Base-by-base conservation (phyloP, 1,140 invertebrate genomes). In the Drosophila yakuba region DNA sequence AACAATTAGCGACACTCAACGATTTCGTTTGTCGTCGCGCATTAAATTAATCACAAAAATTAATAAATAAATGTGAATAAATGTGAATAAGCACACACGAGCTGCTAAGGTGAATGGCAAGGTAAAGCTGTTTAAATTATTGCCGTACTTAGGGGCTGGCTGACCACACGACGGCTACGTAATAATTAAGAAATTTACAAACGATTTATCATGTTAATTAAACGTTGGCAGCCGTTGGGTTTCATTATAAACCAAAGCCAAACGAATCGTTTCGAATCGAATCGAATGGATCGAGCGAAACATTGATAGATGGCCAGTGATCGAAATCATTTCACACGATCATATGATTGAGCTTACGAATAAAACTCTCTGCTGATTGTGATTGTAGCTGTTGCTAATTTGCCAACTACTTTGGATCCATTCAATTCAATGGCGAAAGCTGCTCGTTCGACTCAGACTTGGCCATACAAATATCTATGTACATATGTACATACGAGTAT, bases 111-210 rank as follows among this genome's bases (percentile, higher is more conserved):
- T 89, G 83, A 89, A 83, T 88, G 83, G 83, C 83, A 89, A 88
- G 47, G 45, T 32, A 43, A 23, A 72, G 60, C 47, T 58, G 51
- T 23, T 60, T n/a, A 56, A 72, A 50, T 72, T 67, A 67, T 51
- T 72, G 38, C 38, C 67, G 68, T 71, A 35, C 68, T 73, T 76
- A 71, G 67, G 10, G 11, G 57, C 55, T 47, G 69, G 58, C 25
- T 56, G 82, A 50, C 66, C 72, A 83, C 80, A 71, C 56, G 68
- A 56, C 76, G 76, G 62, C 75, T 67, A 80, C 83, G 84, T 89
- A 89, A 89, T 88, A 88, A 89, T 88, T 89, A 88, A 83, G 83
- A 88, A 88, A 89, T 88, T 88, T 83, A 89, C 83, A 88, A 88
- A 83, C 83, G 72, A 88, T 88, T 88, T 88, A 88, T 88, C 84